Base-by-base conservation (phyloP, 1,140 invertebrate species). In the Brachionus angularis region DNA sequence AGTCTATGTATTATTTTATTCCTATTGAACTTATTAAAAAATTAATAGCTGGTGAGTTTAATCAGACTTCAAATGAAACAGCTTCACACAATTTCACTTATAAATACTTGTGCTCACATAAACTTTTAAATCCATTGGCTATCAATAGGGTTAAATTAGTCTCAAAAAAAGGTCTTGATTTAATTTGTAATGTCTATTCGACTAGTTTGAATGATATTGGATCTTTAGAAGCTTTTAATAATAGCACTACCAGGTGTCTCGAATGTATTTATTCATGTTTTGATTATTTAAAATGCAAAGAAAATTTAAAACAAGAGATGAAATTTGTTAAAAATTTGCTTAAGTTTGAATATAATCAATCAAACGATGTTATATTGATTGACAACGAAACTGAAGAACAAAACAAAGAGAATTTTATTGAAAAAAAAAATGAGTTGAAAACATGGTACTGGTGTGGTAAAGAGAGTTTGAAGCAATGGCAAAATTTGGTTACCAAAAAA, bases 371-470 rank as follows among this genome's bases (percentile, higher is more conserved):
- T 14, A 39, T 58, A 8, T 23, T 58, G 18, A 39, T 39, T 12
- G 53, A 58, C 2, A 58, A 58, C 29, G 29, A 55, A 1, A 39
- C 36, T 27, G 21, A 27, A 18, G 53, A 42, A 42, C 10, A 58
- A 23, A 39, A 58, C 5, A 58, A 58, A 23, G 53, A 58, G 21
- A 58, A 58, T 58, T n/a, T n/a, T n/a, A n/a, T n/a, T n/a, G n/a
- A n/a, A n/a, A n/a, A n/a, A n/a, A 36, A 34, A 18, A 55, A 23
- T 29, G 5, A 23, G 18, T 29, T 36, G 5, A 76, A 76, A 21
- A 61, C 72, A 36, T 74, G 73, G 18, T 82, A 76, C 74, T 83
- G 81, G 82, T 77, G 83, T 21, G 82, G 83, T 3, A 83, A 82
- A 72, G 74, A 76, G 2, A 83, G 82, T 21, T 73, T 83, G 5